Percentiles rank a stretch among this genome's conserved stretches.
Conservation (phyloP, 2,888 invertebrate species). For the Cylloceria caligata region DNA sequence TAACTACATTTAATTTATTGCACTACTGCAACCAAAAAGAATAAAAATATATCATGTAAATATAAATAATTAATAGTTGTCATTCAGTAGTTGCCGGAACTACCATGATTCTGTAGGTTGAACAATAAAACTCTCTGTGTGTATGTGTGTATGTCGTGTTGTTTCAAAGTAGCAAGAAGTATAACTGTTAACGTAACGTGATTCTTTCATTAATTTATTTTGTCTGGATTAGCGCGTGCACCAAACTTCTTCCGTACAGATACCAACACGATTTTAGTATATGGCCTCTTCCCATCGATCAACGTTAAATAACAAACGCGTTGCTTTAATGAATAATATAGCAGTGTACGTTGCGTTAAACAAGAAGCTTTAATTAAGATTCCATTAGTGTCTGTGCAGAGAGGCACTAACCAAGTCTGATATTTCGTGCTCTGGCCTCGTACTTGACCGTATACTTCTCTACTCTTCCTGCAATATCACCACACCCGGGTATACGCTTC, state of each 20-base stretch:
- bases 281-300: background rate
- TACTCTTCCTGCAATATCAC: background rate
- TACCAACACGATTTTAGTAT: background rate
- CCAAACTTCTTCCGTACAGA: background rate
- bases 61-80: no score
- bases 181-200: no score
- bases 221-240: no score
- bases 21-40: no score
- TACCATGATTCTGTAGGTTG: no score
- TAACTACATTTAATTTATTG: no score
- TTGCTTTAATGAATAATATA: slow-evolving; percentile 27
- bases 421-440: slow-evolving; percentile 15
- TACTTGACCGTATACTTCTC: background rate
- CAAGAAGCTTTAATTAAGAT: slow-evolving; percentile 41
- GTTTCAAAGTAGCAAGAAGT: no score
- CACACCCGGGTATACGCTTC: slow-evolving; percentile 21
- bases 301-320: slow-evolving; percentile 9
- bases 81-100: no score
- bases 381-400: background rate
- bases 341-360: slow-evolving; percentile 12
- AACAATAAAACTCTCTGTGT: no score
- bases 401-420: slow-evolving; percentile 11
- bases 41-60: no score
- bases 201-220: no score
- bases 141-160: no score